A percentile compares a stretch with the other conserved stretches of the same genome.
phyloP scores from a whole-genome alignment of 1,140 invertebrate genomes.

The Parasteatoda tepidariorum region DNA sequence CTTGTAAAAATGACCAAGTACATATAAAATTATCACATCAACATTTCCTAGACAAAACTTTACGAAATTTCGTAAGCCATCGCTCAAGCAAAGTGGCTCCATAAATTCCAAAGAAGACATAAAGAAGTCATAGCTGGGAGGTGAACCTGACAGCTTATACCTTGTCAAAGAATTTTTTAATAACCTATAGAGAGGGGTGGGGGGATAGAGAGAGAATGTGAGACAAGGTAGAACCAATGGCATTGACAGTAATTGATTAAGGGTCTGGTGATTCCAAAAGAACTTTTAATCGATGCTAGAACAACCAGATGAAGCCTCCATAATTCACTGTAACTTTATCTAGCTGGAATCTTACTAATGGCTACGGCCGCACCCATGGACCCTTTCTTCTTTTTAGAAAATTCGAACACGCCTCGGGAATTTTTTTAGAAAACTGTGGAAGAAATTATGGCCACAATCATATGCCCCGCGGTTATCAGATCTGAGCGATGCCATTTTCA shows the following conservation, averaged over 20 bases:
- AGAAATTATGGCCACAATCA: slow-evolving; percentile 29
- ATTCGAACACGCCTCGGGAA: neutral
- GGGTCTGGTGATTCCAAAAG: neutral
- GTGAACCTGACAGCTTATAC: no score
- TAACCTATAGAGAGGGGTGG: no score
- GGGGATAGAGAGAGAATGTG: no score
- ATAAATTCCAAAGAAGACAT: no score
- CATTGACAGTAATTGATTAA: neutral
- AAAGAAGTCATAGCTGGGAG: no score
- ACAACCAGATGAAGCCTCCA: slow-evolving; percentile 4
- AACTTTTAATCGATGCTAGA: neutral
- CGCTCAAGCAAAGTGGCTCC: no score
- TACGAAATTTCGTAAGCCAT: no score
- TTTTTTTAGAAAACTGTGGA: neutral
- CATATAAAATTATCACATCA: no score
- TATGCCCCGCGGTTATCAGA: neutral
- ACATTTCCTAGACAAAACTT: no score
- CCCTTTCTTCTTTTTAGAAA: neutral
- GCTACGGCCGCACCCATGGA: slow-evolving; percentile 17
- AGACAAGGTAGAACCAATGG: neutral
- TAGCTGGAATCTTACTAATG: slow-evolving; percentile 35
- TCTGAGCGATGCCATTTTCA: slow-evolving; percentile 17
- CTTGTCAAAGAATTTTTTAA: no score
- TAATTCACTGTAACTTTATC: slow-evolving; percentile 47
- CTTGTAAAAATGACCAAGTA: no score